phyloP scores from a whole-genome alignment of 2,113 vertebrate species.

The Paralichthys olivaceus region DNA sequence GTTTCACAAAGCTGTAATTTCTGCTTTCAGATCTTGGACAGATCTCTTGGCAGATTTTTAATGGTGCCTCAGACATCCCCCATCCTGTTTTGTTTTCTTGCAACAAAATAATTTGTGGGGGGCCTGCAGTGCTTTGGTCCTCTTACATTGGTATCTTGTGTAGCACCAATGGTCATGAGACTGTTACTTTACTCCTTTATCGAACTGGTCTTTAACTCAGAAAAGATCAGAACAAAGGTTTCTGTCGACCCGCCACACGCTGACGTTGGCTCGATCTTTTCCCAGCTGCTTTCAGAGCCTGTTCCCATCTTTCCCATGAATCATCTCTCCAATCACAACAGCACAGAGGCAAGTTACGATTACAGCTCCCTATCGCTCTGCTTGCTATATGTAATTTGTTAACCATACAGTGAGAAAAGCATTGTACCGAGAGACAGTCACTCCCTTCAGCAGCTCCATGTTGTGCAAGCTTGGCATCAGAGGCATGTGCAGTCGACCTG shows the following conservation, averaged over 20 bases:
- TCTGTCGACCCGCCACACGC: slow-evolving; percentile 55
- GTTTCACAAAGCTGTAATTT: slow-evolving; percentile 49
- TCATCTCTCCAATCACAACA: slow-evolving; percentile 39
- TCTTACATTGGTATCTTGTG: slow-evolving; percentile 16
- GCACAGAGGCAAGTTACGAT: slow-evolving; percentile 35
- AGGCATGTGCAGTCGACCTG: slow-evolving; percentile 55
- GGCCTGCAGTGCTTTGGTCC: slow-evolving; percentile 16
- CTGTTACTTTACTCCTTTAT: slow-evolving; percentile 26
- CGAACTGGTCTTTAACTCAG: slow-evolving; percentile 31
- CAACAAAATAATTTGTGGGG: slow-evolving; percentile 2
- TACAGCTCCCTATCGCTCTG: slow-evolving; percentile 51
- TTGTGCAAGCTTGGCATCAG: slow-evolving; percentile 26
- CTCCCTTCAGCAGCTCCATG: slow-evolving; percentile 39
- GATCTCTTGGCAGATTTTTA: slow-evolving; percentile 42
- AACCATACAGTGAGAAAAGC: slow-evolving; percentile 29
- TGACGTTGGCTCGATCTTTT: slow-evolving; percentile 43
- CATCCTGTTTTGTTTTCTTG: slow-evolving; percentile 53
- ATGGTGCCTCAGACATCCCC: slow-evolving; percentile 22
- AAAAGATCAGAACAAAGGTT: slow-evolving; percentile 22
- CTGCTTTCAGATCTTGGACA: slow-evolving; percentile 49
- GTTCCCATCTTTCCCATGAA: slow-evolving; percentile 36
- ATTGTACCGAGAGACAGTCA: slow-evolving; percentile 17
- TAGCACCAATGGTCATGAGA: slow-evolving; percentile 14
- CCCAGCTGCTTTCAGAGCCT: slow-evolving; percentile 63
- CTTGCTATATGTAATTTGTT: slow-evolving; percentile 40